Conservation (phyloP, 2,888 invertebrate species). For the Rosalia funebris region DNA sequence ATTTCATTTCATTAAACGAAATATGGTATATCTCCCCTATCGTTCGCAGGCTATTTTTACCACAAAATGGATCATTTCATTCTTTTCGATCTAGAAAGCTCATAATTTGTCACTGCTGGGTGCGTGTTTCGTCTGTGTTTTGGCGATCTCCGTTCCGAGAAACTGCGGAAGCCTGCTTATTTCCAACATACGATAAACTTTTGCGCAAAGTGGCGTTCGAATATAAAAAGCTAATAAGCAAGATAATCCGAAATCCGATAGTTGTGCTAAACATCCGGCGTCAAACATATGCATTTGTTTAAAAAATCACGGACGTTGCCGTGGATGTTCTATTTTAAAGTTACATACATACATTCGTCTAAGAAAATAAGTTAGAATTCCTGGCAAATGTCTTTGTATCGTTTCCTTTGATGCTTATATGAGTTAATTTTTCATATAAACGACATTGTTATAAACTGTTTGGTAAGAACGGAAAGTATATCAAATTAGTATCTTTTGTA, state of each 20-base stretch:
- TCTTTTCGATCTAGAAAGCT: slow-evolving; percentile 26
- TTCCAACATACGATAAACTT: background rate
- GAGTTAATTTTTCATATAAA: slow-evolving; percentile 8
- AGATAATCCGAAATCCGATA: background rate
- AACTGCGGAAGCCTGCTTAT: background rate
- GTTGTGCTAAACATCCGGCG: slow-evolving; percentile 15
- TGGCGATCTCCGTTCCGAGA: slow-evolving; percentile 20
- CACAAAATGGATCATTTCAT: slow-evolving; percentile 26
- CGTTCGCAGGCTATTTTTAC: slow-evolving; percentile 22
- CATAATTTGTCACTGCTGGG: slow-evolving; percentile 32
- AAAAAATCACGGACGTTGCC: background rate
- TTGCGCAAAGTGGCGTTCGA: background rate
- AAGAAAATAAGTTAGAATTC: slow-evolving; percentile 9
- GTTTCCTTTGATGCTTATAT: slow-evolving; percentile 1
- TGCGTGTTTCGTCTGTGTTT: slow-evolving; percentile 31
- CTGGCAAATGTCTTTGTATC: slow-evolving; percentile 6
- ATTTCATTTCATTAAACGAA: slow-evolving; percentile 24
- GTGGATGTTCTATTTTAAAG: slow-evolving; percentile 1
- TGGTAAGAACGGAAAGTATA: background rate
- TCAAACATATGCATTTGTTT: slow-evolving; percentile 4
- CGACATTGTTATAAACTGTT: background rate
- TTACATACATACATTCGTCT: slow-evolving; percentile 13
- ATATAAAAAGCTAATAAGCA: background rate
- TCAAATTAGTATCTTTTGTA: background rate
- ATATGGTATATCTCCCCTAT: slow-evolving; percentile 22